These are phyloP conservation scores for Drosophila guanche DNA, from an alignment of 1,140 invertebrate species.

Conservation along the genomic window DNA sequence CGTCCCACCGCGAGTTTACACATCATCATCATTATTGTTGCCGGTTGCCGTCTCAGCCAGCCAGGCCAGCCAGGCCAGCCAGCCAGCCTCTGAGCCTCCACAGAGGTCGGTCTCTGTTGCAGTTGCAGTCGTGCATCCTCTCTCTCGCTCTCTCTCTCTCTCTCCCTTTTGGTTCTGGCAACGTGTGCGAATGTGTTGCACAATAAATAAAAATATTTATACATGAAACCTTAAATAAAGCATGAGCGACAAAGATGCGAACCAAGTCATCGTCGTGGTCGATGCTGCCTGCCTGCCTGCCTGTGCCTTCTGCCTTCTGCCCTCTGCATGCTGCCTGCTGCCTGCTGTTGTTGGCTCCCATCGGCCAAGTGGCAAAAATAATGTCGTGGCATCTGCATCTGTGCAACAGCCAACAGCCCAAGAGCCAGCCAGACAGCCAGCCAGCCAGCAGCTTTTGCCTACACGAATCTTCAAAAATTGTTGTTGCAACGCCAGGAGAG, in stretches of 20 bases:
- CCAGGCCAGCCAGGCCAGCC: background rate
- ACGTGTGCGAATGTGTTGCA: slow-evolving; percentile 81
- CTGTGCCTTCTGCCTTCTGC: background rate
- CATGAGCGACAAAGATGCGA: slow-evolving; percentile 81
- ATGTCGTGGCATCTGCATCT: slow-evolving; percentile 81
- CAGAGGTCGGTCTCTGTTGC: slow-evolving; percentile 27
- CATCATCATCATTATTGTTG: slow-evolving; percentile 82
- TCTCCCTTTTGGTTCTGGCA: slow-evolving; percentile 26
- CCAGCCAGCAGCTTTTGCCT: slow-evolving; percentile 66
- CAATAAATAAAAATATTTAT: slow-evolving; percentile 83
- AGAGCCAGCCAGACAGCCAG: slow-evolving; percentile 14
- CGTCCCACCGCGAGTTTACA: slow-evolving; percentile 81
- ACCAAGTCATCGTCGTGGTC: slow-evolving; percentile 54
- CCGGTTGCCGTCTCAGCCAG: slow-evolving; percentile 38
- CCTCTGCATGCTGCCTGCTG: background rate
- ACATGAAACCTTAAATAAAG: slow-evolving; percentile 81
- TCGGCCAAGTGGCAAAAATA: slow-evolving; percentile 80
- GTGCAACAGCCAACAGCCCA: slow-evolving; percentile 41
- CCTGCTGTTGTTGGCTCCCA: slow-evolving; percentile 34
- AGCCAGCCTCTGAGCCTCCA: slow-evolving; percentile 17
- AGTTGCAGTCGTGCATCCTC: slow-evolving; percentile 52
- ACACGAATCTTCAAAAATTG: slow-evolving; percentile 67
- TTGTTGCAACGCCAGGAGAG: slow-evolving; percentile 13
- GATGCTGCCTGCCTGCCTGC: background rate
- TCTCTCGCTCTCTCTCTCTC: too few species aligned